Percentiles rank a stretch among this genome's conserved stretches.
Evolutionary conservation across 2,888 invertebrate species (phyloP).

Genomic region (Cephus pygmeus): DNA sequence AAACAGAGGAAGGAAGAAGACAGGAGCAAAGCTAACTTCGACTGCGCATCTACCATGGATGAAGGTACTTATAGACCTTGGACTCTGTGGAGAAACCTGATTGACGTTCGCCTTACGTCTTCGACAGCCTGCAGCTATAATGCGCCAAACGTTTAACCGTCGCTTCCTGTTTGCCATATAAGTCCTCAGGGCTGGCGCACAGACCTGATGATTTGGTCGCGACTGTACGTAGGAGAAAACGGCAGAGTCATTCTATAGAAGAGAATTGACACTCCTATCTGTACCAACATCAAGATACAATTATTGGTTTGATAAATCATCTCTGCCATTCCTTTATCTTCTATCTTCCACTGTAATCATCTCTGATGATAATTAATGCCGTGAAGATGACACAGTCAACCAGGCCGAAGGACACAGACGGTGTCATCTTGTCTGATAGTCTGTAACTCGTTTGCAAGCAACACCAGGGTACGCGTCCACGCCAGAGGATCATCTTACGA

Average conservation of each 20-base stretch:
- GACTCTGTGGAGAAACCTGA: neutral
- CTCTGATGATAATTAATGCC: neutral
- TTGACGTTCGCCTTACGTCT: neutral
- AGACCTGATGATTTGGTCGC: neutral
- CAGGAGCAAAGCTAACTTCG: neutral
- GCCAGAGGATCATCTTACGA: slow-evolving; percentile 34
- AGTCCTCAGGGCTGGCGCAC: neutral
- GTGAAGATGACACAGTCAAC: neutral
- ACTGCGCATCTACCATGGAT: neutral
- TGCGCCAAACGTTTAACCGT: neutral
- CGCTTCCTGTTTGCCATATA: neutral
- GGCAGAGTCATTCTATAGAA: neutral
- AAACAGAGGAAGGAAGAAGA: neutral
- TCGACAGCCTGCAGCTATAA: neutral
- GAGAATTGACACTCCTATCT: neutral
- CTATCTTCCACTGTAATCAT: neutral
- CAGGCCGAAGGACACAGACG: neutral
- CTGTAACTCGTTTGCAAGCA: slow-evolving; percentile 31
- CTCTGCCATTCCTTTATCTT: no score
- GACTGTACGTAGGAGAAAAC: neutral
- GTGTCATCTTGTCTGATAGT: neutral
- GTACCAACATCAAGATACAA: neutral
- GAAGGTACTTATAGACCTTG: neutral
- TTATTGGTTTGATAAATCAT: neutral
- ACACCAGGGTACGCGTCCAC: slow-evolving; percentile 12